These are phyloP conservation scores for Drosophila flavopinicola DNA, from an alignment of 2,888 invertebrate species.

Conservation along the genomic window DNA sequence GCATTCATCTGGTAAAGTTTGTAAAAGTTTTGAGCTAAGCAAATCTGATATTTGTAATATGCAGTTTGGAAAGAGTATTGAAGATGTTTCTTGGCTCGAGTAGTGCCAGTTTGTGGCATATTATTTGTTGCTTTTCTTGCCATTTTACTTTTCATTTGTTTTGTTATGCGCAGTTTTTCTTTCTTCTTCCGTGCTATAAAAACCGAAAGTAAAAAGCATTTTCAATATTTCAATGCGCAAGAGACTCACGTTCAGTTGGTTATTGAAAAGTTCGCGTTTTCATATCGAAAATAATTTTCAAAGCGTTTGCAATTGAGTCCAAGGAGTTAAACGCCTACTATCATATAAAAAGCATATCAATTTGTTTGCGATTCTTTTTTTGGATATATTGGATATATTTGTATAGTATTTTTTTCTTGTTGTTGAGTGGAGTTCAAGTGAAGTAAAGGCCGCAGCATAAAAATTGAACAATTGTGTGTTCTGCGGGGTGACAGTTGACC, in stretches of 20 bases:
- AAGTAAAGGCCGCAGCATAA: not conserved
- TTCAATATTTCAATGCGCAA: constrained; percentile 84
- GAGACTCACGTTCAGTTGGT: constrained; percentile 68
- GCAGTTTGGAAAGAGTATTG: constrained; percentile 43
- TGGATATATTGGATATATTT: too few species aligned
- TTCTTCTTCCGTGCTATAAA: constrained; percentile 83
- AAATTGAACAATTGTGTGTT: not conserved
- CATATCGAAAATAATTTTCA: constrained; percentile 29
- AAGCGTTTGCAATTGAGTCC: not conserved
- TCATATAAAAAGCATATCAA: constrained; percentile 9
- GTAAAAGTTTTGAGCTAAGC: too few species aligned
- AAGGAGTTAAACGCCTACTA: constrained; percentile 13
- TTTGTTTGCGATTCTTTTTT: not conserved
- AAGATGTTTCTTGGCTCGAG: not conserved
- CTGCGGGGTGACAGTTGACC: not conserved
- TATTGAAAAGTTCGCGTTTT: constrained; percentile 50
- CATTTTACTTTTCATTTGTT: constrained; percentile 65
- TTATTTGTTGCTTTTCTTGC: constrained; percentile 56
- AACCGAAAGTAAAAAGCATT: constrained; percentile 83
- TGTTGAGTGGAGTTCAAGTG: constrained; percentile 20
- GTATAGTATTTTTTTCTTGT: not conserved
- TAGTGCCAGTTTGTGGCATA: constrained; percentile 42
- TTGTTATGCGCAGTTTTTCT: constrained; percentile 77
- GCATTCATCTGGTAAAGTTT: too few species aligned
- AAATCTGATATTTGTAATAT: not conserved